These are phyloP conservation scores for Camptogramma bilineatum DNA, from an alignment of 2,888 invertebrate species.

Conservation along the genomic window DNA sequence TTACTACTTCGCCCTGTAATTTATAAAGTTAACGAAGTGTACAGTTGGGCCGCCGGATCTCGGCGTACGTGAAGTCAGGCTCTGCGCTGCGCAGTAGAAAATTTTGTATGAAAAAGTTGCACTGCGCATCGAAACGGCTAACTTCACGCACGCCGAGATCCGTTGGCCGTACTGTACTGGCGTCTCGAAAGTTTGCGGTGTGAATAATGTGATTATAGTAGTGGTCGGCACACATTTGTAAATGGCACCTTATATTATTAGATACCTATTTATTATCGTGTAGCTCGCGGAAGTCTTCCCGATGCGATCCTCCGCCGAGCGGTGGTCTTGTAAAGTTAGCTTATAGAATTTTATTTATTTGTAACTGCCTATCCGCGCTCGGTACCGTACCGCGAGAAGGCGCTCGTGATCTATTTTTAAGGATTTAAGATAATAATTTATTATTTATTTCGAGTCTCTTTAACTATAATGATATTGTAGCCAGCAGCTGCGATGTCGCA, in stretches of 20 bases:
- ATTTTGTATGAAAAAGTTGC: no score
- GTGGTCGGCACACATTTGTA: constrained; percentile 84
- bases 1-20: constrained; percentile 78
- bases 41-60: no score
- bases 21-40: constrained; percentile 79
- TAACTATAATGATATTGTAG: constrained; percentile 80
- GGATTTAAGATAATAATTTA: constrained; percentile 86
- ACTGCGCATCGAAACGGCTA: no score
- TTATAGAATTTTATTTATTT: constrained; percentile 85
- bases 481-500: constrained; percentile 80
- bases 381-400: constrained; percentile 84
- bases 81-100: no score
- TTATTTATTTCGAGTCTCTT: constrained; percentile 86
- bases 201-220: constrained; percentile 77
- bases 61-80: no score
- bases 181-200: constrained; percentile 85
- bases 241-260: constrained; percentile 84
- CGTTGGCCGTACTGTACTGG: no score
- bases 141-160: no score
- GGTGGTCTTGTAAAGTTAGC: constrained; percentile 85
- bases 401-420: constrained; percentile 86
- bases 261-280: constrained; percentile 77
- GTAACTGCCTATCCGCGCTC: constrained; percentile 83
- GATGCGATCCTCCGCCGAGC: constrained; percentile 84
- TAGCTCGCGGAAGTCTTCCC: constrained; percentile 85